These are phyloP conservation scores for Scytalopus superciliaris DNA, from an alignment of 2,113 vertebrate species.

Conservation along the genomic window DNA sequence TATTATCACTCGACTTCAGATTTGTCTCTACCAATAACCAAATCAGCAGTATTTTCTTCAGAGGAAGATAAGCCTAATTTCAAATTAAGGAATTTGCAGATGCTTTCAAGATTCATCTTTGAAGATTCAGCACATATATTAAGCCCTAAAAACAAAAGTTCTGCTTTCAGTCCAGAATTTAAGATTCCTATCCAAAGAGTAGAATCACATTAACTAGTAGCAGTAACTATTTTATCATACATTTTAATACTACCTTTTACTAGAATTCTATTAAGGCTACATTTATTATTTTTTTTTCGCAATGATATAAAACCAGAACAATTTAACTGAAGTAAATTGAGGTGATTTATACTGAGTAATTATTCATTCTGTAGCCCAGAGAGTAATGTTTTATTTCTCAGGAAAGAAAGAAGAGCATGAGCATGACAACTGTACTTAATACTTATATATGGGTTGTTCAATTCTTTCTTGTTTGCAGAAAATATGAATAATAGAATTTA, in stretches of 20 bases:
- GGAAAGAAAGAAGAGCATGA: background rate
- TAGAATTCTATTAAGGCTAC: background rate
- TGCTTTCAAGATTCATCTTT: background rate
- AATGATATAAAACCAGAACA: background rate
- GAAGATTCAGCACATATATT: background rate
- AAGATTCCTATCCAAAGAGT: background rate
- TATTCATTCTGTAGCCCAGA: background rate
- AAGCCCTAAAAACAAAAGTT: background rate
- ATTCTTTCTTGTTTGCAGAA: background rate
- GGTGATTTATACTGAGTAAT: background rate
- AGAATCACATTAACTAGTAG: background rate
- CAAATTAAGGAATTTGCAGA: background rate
- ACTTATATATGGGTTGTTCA: background rate
- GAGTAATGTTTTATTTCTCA: background rate
- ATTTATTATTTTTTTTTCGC: background rate
- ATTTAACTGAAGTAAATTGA: background rate
- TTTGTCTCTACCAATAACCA: background rate
- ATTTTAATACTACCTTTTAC: background rate
- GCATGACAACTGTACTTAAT: background rate
- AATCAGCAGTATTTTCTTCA: background rate
- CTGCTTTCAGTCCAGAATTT: background rate
- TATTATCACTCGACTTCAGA: background rate
- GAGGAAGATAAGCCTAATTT: background rate
- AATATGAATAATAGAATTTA: background rate
- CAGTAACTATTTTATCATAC: background rate